phyloP scores from a whole-genome alignment of 2,888 invertebrate species.

The Scaptomyza tumidula region DNA sequence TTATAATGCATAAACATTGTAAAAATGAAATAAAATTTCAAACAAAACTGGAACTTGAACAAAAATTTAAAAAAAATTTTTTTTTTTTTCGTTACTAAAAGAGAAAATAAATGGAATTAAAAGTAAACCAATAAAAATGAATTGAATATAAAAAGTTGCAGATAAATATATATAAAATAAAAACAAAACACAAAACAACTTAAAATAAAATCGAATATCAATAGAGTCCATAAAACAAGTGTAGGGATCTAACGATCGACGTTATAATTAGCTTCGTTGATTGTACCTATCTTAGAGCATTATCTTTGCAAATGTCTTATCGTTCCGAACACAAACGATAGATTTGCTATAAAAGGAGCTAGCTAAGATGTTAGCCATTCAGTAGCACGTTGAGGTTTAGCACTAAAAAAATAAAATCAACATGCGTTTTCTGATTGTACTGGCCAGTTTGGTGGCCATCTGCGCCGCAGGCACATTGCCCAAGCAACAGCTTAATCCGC shows the following conservation, averaged over 20 bases:
- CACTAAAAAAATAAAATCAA: slow-evolving; percentile 28
- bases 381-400: slow-evolving; percentile 59
- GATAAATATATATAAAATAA: too few relatives aligned
- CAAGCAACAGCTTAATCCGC: slow-evolving; percentile 17
- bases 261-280: slow-evolving; percentile 45
- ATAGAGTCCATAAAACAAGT: slow-evolving; percentile 37
- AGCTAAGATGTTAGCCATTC: slow-evolving; percentile 24
- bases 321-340: slow-evolving; percentile 5
- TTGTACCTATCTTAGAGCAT: slow-evolving; percentile 33
- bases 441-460: slow-evolving; percentile 71
- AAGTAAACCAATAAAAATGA: too few relatives aligned
- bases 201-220: too few relatives aligned
- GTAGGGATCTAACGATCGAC: slow-evolving; percentile 26
- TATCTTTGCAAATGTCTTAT: slow-evolving; percentile 42
- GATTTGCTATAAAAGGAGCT: slow-evolving; percentile 70
- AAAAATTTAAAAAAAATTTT: not conserved
- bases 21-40: not conserved
- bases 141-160: too few relatives aligned
- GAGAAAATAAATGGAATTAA: too few relatives aligned
- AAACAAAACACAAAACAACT: too few relatives aligned
- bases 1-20: not conserved
- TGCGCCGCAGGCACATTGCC: slow-evolving; percentile 67
- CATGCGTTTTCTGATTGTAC: slow-evolving; percentile 77
- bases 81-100: not conserved
- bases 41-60: not conserved